Base-by-base conservation (phyloP, 2,113 vertebrate species). In the Steatornis caripensis region DNA sequence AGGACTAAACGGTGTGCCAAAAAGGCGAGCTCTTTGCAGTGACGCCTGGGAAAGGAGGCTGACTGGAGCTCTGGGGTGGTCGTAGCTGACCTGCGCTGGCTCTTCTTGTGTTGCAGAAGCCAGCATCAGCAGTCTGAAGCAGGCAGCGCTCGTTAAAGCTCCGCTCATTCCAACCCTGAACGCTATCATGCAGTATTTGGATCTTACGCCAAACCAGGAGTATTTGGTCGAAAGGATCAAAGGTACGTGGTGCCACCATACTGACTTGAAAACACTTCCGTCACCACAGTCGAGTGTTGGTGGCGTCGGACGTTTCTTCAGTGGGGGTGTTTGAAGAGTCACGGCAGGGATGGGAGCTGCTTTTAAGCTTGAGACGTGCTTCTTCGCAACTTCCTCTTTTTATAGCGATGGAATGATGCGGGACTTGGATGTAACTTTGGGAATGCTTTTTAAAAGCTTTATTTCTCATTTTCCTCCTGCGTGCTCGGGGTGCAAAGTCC, bases 61-160 rank as follows among this genome's bases (percentile, higher is more conserved):
- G 34, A 18, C 37, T 3, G 60, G 9, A 8, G 45, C 45, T 36
- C 41, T 45, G 29, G 13, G 51, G 30, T 45, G 70, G 29, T 19
- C 3, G 0, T 6, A 17, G 51, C 57, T 89, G 81, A 83, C 29
- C 43, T 27, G 75, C 1, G 1, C 29, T 37, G 57, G 5, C 23
- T 94, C 26, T 84, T 94, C 55, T 74, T 85, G 29, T 46, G 1
- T 95, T 94, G 74, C 97, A 99, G 99, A 99, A 96, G 99, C 99
- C 77, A 99, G 99, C 90, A 99, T 99, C 69, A 99, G 98, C 96
- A 99, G 99, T 85, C 97, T 99, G 90, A 99, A 99, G 55, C 99
- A 99, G 95, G 99, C 99, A 4, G 99, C 99, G 0, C 97, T 99
- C 24, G 98, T 99, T 58, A 99, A 99, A 95, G 99, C 99, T 0